Evolutionary conservation across 2,888 invertebrate genomes (phyloP).

Genomic region (Eupithecia subfuscata): DNA sequence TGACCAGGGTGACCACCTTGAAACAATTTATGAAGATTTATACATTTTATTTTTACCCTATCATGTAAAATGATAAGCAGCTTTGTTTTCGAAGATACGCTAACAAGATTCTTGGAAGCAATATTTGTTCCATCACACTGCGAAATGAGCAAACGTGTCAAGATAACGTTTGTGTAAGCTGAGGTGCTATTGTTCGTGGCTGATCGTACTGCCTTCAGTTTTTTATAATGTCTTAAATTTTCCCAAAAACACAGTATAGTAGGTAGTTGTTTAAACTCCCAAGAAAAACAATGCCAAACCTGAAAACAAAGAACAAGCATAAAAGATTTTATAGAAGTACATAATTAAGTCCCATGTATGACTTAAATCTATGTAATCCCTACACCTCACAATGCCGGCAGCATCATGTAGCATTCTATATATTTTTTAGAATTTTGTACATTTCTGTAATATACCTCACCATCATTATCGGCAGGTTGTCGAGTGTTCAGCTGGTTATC

Average conservation of each 20-base stretch:
- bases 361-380: background rate
- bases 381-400: background rate
- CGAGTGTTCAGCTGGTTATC: background rate
- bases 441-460: conserved; percentile 1
- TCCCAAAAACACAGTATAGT: background rate
- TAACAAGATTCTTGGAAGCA: conserved; percentile 68
- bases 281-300: conserved; percentile 29
- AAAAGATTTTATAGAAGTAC: background rate
- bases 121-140: conserved; percentile 65
- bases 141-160: conserved; percentile 76
- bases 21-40: background rate
- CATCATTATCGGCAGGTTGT: background rate
- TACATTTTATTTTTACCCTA: conserved; percentile 5
- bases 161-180: conserved; percentile 74
- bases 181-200: conserved; percentile 65
- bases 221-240: conserved; percentile 23
- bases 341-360: background rate
- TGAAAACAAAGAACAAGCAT: background rate
- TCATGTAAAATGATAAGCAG: conserved; percentile 49
- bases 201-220: conserved; percentile 43
- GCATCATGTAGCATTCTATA: background rate
- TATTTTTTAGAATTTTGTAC: background rate
- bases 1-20: background rate
- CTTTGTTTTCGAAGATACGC: conserved; percentile 62
- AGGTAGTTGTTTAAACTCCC: conserved; percentile 21